Evolutionary conservation across 2,113 vertebrate genomes (phyloP).

Genomic region (Herpetotheres cachinnans): DNA sequence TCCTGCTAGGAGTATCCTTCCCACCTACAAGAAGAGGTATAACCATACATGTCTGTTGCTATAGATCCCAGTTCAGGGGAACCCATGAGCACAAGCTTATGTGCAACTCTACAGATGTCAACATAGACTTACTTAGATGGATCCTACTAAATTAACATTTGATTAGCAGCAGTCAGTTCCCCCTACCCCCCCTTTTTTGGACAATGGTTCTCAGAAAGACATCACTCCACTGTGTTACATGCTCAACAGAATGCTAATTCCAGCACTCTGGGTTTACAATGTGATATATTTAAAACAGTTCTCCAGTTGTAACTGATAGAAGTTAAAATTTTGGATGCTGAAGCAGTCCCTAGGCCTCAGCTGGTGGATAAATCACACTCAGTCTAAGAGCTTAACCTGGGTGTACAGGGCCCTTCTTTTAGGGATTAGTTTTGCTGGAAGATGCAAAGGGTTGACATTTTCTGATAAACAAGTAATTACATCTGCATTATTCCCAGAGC

Average conservation of each 20-base stretch:
- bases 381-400: not conserved
- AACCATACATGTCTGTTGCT: not conserved
- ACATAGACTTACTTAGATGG: not conserved
- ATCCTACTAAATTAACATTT: not conserved
- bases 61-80: not conserved
- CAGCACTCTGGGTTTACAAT: not conserved
- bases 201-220: not conserved
- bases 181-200: not conserved
- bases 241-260: not conserved
- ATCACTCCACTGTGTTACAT: not conserved
- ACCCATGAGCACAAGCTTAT: not conserved
- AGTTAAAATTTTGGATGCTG: not conserved
- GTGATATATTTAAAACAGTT: not conserved
- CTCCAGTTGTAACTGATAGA: not conserved
- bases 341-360: not conserved
- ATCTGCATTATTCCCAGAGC: not conserved
- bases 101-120: not conserved
- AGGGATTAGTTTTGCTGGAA: not conserved
- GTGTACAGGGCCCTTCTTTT: not conserved
- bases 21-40: not conserved
- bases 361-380: not conserved
- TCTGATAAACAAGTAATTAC: not conserved
- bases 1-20: not conserved
- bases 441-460: not conserved
- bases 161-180: not conserved